Base-by-base conservation (phyloP, 2,797 vertebrate genomes). In the Acrossocheilus wenchowensis region DNA sequence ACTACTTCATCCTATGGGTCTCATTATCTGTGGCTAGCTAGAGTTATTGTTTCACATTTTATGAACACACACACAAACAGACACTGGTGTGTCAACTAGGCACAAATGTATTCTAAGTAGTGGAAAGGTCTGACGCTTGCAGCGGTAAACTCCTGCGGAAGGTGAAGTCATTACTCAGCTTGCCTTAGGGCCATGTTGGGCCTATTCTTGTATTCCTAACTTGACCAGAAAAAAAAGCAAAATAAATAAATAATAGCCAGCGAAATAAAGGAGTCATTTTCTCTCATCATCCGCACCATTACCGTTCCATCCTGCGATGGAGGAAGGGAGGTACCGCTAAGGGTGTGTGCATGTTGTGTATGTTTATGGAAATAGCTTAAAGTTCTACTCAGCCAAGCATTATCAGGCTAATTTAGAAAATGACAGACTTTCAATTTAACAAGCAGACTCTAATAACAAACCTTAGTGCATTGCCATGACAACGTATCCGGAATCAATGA, bases 341-440 rank as follows among this genome's bases (percentile, higher is more conserved):
- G 23, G 45, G 54, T 73, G 68, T 64, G 12, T 62, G 60, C 45
- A 52, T 73, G 71, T 26, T 57, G 26, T 84, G 69, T 66, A 36
- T 81, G 64, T 85, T 80, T 86, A 87, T 87, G 75, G n/a, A 85
- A 83, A 54, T 82, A 78, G 73, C 82, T 89, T 68, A 72, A 73
- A 80, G 86, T 88, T 72, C 69, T 66, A 82, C 54, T 43, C 72
- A 80, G 71, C 54, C 74, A 85, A 81, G 71, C 81, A 79, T 82
- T 84, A 81, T 88, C 52, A 43, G 39, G 77, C 71, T 86, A 81
- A 89, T 84, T 86, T 89, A 74, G 66, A 85, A 87, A 86, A 89
- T 85, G 78, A 78, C 79, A 84, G 77, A 84, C 39, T 84, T 78
- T 83, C 77, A 66, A 73, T 88, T 80, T 85, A 88, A 39, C 43